Conservation (phyloP, 1,140 invertebrate species). For the Ostrea edulis region DNA sequence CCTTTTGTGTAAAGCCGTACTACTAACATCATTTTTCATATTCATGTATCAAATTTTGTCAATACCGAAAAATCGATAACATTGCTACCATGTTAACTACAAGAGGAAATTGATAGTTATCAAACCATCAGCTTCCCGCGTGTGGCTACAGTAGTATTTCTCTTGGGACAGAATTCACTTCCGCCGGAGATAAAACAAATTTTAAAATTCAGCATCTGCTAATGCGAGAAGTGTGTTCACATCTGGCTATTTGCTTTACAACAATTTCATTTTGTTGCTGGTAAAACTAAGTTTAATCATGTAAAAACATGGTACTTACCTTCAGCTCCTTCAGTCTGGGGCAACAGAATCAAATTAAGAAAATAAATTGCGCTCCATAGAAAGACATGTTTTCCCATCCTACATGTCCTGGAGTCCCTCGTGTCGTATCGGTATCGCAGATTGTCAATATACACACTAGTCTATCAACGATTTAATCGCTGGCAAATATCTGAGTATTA, state of each 20-base stretch:
- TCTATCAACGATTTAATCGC: neutral
- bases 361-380: neutral
- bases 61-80: too few species aligned
- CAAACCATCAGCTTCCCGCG: neutral
- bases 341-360: neutral
- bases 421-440: neutral
- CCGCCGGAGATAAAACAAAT: neutral
- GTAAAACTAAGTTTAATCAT: neutral
- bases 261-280: constrained; percentile 2
- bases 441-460: neutral
- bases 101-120: too few species aligned
- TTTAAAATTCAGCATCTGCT: neutral
- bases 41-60: too few species aligned
- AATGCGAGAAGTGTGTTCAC: neutral
- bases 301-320: neutral
- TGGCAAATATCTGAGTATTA: neutral
- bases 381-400: constrained; percentile 17
- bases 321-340: neutral
- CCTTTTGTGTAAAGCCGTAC: neutral
- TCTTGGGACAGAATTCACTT: neutral
- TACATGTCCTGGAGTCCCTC: neutral
- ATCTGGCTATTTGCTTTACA: neutral
- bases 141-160: neutral
- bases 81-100: too few species aligned
- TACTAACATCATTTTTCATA: neutral